Conservation (phyloP, 1,140 invertebrate species). For the Acromyrmex heyeri region DNA sequence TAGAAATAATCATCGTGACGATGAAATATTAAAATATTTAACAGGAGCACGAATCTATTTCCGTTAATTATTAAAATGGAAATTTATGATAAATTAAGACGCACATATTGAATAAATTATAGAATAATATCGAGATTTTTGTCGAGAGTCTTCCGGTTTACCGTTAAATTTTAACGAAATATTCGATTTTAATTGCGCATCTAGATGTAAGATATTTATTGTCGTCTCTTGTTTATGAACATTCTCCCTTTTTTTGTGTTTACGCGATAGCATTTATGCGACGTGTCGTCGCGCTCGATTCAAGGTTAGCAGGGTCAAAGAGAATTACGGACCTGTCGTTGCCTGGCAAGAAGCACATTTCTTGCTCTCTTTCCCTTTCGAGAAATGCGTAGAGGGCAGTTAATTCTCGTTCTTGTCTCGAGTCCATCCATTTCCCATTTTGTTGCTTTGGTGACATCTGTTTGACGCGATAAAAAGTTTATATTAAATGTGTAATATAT, state of each 20-base stretch:
- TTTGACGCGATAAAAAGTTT: not conserved
- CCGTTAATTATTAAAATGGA: not conserved
- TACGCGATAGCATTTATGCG: slow-evolving; percentile 39
- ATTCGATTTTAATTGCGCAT: not conserved
- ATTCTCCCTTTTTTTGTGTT: slow-evolving; percentile 52
- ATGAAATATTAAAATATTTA: not conserved
- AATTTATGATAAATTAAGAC: not conserved
- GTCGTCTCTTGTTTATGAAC: slow-evolving; percentile 32
- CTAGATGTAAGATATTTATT: slow-evolving; percentile 18
- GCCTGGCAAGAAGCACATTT: slow-evolving; percentile 27
- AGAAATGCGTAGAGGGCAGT: slow-evolving; percentile 7
- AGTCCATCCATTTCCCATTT: slow-evolving; percentile 30
- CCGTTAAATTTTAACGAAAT: not conserved
- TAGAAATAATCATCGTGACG: not conserved
- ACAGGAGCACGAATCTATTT: not conserved
- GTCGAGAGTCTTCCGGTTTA: not conserved
- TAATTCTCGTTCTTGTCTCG: slow-evolving; percentile 10
- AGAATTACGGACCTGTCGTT: slow-evolving; percentile 60
- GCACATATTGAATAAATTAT: not conserved
- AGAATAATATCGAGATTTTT: not conserved
- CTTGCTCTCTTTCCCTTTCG: slow-evolving; percentile 15
- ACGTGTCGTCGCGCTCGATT: slow-evolving; percentile 56
- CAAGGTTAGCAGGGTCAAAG: slow-evolving; percentile 73
- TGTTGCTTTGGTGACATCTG: not conserved
- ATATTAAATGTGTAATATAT: not conserved